Conservation (phyloP, 2,888 invertebrate species). For the Synanthedon vespiformis region DNA sequence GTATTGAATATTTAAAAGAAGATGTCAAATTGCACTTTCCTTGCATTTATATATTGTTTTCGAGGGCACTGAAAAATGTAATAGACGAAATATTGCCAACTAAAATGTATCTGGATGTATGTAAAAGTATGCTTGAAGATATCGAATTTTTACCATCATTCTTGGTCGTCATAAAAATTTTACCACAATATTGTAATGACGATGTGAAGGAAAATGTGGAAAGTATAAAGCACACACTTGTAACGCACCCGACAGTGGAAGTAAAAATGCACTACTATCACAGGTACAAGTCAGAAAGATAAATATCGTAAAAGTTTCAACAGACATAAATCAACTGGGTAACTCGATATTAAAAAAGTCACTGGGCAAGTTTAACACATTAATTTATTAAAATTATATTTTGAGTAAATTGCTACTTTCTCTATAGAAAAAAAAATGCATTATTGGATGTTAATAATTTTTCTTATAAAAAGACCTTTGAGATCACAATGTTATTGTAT, state of each 20-base stretch:
- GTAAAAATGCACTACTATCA: constrained; percentile 27
- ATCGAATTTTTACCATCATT: constrained; percentile 26
- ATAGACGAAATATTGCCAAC: not conserved
- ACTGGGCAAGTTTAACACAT: too few species aligned
- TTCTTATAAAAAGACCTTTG: too few species aligned
- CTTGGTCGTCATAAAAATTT: constrained; percentile 22
- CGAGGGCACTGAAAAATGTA: constrained; percentile 15
- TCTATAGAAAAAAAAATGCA: too few species aligned
- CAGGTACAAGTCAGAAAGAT: not conserved
- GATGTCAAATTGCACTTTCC: constrained; percentile 31
- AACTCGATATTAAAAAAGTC: too few species aligned
- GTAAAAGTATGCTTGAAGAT: constrained; percentile 21
- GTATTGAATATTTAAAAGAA: constrained; percentile 26
- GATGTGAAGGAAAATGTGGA: constrained; percentile 11
- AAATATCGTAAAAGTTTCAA: too few species aligned
- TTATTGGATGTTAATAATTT: too few species aligned
- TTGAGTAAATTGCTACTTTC: too few species aligned
- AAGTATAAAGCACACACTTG: constrained; percentile 6
- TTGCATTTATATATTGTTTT: constrained; percentile 32
- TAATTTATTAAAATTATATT: too few species aligned
- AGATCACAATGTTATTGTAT: too few species aligned
- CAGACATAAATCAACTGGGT: too few species aligned
- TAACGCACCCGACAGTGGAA: constrained; percentile 29
- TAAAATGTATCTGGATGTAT: constrained; percentile 7
- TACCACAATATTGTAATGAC: constrained; percentile 7